Base-by-base conservation (phyloP, 2,113 vertebrate genomes). In the Clarias batrachus region DNA sequence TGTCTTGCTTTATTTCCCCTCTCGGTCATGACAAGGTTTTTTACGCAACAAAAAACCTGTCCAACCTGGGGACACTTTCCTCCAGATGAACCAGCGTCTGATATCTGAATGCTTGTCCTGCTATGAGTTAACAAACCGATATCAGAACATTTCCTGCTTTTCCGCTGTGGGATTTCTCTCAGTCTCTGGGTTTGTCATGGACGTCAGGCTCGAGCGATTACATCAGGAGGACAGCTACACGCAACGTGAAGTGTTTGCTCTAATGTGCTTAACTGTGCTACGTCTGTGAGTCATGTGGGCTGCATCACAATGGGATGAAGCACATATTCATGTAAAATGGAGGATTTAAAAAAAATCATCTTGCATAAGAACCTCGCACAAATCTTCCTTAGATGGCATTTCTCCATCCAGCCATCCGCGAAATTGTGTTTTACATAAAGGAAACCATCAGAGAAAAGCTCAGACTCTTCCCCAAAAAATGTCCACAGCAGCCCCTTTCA, bases 401-500 rank as follows among this genome's bases (percentile, higher is more conserved):
- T 79, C 76, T 62, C 33, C 59, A 37, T 87, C 73, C 63, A 85
- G 79, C 87, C 88, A 89, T 88, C 84, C 77, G 41, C 78, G 89
- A 85, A 88, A 91, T 90, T 66, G 86, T 76, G 85, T 76, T 87
- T 87, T 90, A 87, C 89, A 91, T 85, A 89, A 88, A 87, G 89
- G 65, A 71, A 33, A 54, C 52, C 7, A 17, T 85, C 88, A 84
- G 25, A 88, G 88, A 87, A 92, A 86, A 80, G 70, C 82, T 81
- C 71, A 81, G 25, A 60, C 74, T 33, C 77, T 89, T 56, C 78
- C 78, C 30, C 78, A 41, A 81, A 54, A 87, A 91, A 85, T 86
- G 81, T 92, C 92, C 89, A 92, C 89, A 85, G 79, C 87, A 91
- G 83, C 74, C 87, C 89, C 91, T 91, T 91, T 92, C 88, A 37